Evolutionary conservation across 2,113 vertebrate species (phyloP).

Genomic region (Excalfactoria chinensis): DNA sequence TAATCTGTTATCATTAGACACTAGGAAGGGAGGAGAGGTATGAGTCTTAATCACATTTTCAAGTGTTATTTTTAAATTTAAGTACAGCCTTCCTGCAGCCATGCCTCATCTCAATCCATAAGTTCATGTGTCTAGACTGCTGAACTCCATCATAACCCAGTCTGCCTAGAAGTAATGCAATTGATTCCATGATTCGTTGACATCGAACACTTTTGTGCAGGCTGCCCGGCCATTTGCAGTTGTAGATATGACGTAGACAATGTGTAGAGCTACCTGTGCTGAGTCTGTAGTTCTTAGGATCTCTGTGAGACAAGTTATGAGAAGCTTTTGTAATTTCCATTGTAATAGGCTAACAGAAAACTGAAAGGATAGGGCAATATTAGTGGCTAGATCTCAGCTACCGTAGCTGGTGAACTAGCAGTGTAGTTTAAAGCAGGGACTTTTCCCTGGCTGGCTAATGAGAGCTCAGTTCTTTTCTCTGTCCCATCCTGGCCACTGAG

Average conservation of each 20-base stretch:
- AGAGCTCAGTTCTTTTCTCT: neutral
- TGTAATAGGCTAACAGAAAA: neutral
- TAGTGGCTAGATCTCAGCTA: neutral
- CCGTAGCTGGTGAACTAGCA: neutral
- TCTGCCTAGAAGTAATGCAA: constrained; percentile 18
- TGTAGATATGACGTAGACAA: neutral
- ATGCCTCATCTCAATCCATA: neutral
- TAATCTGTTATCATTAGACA: neutral
- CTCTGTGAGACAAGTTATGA: neutral
- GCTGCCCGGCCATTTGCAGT: neutral
- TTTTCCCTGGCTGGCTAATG: neutral
- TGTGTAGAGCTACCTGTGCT: neutral
- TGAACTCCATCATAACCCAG: neutral
- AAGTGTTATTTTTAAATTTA: constrained; percentile 22
- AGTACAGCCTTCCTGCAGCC: neutral
- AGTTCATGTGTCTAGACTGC: neutral
- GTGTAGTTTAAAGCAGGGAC: neutral
- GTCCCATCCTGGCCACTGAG: neutral
- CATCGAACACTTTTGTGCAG: neutral
- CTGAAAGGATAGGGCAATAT: neutral
- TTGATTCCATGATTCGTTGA: neutral
- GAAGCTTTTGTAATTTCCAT: neutral
- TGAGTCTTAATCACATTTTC: constrained; percentile 36
- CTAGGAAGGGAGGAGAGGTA: neutral
- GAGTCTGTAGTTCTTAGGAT: neutral